phyloP scores from a whole-genome alignment of 2,797 vertebrate genomes.

The Chromis chromis region DNA sequence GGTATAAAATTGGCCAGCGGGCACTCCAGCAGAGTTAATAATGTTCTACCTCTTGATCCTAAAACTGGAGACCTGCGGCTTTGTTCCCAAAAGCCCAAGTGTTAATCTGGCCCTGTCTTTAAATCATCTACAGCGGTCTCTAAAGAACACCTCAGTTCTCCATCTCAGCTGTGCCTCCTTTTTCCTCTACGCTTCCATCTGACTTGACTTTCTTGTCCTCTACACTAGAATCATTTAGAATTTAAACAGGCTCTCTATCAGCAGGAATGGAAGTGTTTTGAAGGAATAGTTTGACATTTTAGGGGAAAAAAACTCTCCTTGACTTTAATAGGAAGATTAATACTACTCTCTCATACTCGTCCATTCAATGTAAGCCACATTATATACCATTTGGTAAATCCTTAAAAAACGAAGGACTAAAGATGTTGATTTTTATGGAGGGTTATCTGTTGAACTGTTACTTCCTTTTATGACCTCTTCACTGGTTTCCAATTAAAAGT shows the following conservation, averaged over 20 bases:
- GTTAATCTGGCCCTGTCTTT: slow-evolving; percentile 34
- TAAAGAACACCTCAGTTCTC: slow-evolving; percentile 22
- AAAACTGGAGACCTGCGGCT: background rate
- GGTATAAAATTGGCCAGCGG: slow-evolving; percentile 11
- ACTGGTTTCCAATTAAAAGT: background rate
- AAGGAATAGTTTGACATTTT: background rate
- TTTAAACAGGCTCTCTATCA: background rate
- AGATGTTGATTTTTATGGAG: too few relatives aligned
- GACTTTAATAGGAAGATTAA: background rate
- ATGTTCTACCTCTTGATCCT: slow-evolving; percentile 32
- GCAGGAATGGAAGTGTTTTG: background rate
- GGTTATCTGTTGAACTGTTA: background rate
- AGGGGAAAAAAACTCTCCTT: background rate
- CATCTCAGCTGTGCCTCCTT: slow-evolving; percentile 16
- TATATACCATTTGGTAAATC: too few relatives aligned
- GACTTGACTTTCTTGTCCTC: slow-evolving; percentile 5
- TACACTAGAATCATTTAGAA: background rate
- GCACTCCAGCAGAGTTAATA: slow-evolving; percentile 42
- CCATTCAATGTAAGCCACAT: background rate
- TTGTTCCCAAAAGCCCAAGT: slow-evolving; percentile 26
- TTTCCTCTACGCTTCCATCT: background rate
- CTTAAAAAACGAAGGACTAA: too few relatives aligned
- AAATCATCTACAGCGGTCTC: slow-evolving; percentile 34
- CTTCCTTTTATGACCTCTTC: background rate
- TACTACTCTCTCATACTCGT: background rate